phyloP scores from a whole-genome alignment of 2,113 vertebrate genomes.

The Nothoprocta pentlandii region DNA sequence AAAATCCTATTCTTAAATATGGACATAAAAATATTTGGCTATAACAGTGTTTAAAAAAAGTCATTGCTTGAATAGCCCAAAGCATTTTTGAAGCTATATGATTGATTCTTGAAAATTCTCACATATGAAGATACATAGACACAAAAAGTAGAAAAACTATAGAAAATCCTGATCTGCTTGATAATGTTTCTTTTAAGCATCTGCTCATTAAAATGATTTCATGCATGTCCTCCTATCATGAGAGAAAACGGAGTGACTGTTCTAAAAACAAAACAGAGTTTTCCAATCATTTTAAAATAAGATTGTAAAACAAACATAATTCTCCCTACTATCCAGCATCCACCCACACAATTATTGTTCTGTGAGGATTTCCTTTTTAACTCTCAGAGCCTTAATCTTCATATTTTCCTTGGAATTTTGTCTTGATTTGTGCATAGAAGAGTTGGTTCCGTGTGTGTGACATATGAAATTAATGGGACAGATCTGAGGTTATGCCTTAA shows the following conservation, averaged over 20 bases:
- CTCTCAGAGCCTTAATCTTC: not conserved
- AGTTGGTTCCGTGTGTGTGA: not conserved
- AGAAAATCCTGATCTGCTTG: not conserved
- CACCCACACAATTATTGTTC: not conserved
- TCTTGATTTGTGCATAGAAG: not conserved
- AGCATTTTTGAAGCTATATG: not conserved
- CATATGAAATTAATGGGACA: not conserved
- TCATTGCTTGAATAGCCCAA: not conserved
- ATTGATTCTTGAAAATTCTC: slow-evolving; percentile 17
- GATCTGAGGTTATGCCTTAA: not conserved
- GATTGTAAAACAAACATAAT: not conserved
- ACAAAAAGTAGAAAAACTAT: slow-evolving; percentile 10
- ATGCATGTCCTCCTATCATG: not conserved
- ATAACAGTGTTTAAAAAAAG: not conserved
- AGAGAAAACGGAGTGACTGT: slow-evolving; percentile 15
- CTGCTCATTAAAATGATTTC: slow-evolving; percentile 30
- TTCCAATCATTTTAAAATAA: not conserved
- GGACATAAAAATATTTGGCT: not conserved
- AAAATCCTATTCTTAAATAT: not conserved
- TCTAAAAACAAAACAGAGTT: not conserved
- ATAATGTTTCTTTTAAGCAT: slow-evolving; percentile 16
- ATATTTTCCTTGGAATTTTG: not conserved
- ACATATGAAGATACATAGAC: not conserved
- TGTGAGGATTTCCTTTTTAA: not conserved
- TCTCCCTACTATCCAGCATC: not conserved